Percentiles rank a stretch among this genome's conserved stretches.
These are phyloP conservation scores for Nebria ingens DNA, from an alignment of 1,140 invertebrate genomes.

Conservation along the genomic window DNA sequence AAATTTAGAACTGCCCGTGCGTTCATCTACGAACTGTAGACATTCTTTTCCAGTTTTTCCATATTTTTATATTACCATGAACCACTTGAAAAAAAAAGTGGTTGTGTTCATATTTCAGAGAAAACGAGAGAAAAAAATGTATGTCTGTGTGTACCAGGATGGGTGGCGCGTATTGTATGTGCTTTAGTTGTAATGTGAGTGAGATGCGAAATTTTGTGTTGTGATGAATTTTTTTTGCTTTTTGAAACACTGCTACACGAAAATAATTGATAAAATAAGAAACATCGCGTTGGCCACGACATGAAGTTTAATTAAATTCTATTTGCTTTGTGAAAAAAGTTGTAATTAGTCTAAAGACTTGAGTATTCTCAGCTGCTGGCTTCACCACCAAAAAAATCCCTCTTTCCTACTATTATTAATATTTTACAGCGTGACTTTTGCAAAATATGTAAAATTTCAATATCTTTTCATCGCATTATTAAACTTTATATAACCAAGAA, in stretches of 20 bases:
- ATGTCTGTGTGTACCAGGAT: not conserved
- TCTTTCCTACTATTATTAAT: not conserved
- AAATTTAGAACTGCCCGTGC: not conserved
- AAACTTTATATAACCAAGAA: too few relatives aligned
- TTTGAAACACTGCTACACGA: not conserved
- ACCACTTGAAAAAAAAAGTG: not conserved
- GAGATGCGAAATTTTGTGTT: not conserved
- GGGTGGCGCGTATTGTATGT: not conserved
- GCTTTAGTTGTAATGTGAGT: not conserved
- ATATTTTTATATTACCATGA: not conserved
- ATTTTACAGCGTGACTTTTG: not conserved
- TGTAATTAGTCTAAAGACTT: not conserved
- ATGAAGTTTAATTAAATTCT: conserved; percentile 4
- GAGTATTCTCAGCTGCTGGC: not conserved
- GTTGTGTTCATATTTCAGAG: not conserved
- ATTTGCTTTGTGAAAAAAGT: conserved; percentile 3
- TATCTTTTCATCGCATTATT: not conserved
- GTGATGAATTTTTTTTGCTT: not conserved
- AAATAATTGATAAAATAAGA: conserved; percentile 1
- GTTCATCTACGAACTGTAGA: not conserved
- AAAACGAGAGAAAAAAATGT: not conserved
- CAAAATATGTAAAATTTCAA: not conserved
- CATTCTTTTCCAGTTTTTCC: not conserved
- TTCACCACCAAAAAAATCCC: not conserved
- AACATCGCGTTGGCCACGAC: conserved; percentile 3